These are phyloP conservation scores for Megalonaias nervosa DNA, from an alignment of 1,140 invertebrate species.

Conservation along the genomic window DNA sequence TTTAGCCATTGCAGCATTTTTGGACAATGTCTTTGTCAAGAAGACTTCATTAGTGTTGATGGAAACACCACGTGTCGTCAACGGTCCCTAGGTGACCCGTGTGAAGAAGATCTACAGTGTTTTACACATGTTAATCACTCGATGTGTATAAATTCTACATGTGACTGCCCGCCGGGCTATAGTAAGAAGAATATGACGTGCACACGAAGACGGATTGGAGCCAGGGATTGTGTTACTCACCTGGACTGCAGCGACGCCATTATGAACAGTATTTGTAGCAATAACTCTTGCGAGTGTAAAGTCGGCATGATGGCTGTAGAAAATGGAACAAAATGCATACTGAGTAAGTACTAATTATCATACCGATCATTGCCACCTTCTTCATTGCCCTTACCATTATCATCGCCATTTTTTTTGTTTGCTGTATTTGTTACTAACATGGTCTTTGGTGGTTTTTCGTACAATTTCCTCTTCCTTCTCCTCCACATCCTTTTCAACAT, in stretches of 20 bases:
- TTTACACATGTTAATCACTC: conserved; percentile 4
- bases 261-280: conserved; percentile 34
- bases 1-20: conserved; percentile 32
- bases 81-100: conserved; percentile 35
- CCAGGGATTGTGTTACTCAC: conserved; percentile 26
- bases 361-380: background rate
- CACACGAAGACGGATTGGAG: conserved; percentile 22
- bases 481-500: no score
- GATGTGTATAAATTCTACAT: conserved; percentile 7
- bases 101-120: conserved; percentile 17
- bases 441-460: no score
- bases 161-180: conserved; percentile 14
- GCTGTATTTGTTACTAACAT: no score
- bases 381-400: no score
- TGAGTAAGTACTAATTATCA: conserved; percentile 20
- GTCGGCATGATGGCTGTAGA: conserved; percentile 22
- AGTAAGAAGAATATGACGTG: background rate
- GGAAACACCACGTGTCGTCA: conserved; percentile 21
- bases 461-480: no score
- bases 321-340: conserved; percentile 22
- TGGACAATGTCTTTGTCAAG: conserved; percentile 29
- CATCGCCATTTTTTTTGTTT: no score
- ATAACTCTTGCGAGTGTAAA: conserved; percentile 35
- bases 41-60: conserved; percentile 17
- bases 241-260: conserved; percentile 43